These are phyloP conservation scores for Pampusana beccarii DNA, from an alignment of 2,113 vertebrate genomes.

Conservation along the genomic window DNA sequence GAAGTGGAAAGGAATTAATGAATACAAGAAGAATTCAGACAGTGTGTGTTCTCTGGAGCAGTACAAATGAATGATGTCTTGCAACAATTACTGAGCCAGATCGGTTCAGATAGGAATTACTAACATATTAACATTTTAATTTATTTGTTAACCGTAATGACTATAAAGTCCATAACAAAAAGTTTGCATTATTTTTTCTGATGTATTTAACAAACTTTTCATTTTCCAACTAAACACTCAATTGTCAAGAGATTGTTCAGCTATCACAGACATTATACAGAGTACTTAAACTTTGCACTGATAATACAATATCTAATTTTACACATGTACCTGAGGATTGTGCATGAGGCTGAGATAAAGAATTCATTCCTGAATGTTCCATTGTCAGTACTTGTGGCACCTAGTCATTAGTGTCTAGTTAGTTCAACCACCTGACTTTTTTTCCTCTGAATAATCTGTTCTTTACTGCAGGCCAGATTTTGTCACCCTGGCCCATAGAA, in stretches of 20 bases:
- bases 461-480: neutral
- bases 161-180: neutral
- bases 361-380: neutral
- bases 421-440: neutral
- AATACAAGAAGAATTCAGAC: constrained; percentile 26
- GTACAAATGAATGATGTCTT: constrained; percentile 5
- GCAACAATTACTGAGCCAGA: constrained; percentile 8
- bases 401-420: neutral
- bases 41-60: constrained; percentile 2
- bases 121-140: constrained; percentile 32
- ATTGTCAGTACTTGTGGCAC: neutral
- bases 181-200: neutral
- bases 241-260: neutral
- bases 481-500: neutral
- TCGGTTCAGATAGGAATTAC: constrained; percentile 39
- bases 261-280: neutral
- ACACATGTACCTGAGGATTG: neutral
- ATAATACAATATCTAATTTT: neutral
- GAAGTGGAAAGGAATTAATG: constrained; percentile 38
- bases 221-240: neutral
- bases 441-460: neutral
- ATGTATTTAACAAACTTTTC: constrained; percentile 10
- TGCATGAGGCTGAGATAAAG: neutral
- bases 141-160: constrained; percentile 34
- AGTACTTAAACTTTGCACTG: neutral